Evolutionary conservation across 2,113 vertebrate genomes (phyloP).

Genomic region (Oreochromis tanganicae): DNA sequence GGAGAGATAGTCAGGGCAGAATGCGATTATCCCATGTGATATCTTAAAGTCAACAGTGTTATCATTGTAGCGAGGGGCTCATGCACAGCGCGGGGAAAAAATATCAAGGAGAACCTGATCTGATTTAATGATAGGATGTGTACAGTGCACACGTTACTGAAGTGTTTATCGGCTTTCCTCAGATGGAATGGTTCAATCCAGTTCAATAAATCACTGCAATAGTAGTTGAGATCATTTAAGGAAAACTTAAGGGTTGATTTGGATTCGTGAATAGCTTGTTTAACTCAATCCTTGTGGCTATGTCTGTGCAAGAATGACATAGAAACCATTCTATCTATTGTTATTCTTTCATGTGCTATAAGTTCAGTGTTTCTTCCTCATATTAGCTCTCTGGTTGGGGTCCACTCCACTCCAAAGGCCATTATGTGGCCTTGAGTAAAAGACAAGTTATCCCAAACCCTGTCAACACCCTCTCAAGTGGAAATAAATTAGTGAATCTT

Average conservation of each 20-base stretch:
- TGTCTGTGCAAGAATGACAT: neutral
- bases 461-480: constrained; percentile 25
- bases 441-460: neutral
- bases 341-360: neutral
- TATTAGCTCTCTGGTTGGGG: neutral
- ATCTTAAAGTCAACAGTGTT: neutral
- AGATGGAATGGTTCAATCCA: neutral
- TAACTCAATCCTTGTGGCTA: neutral
- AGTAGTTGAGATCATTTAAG: neutral
- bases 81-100: neutral
- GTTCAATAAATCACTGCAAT: neutral
- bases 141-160: neutral
- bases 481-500: constrained; percentile 15
- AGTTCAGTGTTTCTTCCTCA: neutral
- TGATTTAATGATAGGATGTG: neutral
- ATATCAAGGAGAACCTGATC: neutral
- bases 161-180: neutral
- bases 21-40: neutral
- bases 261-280: neutral
- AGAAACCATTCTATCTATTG: neutral
- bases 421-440: neutral
- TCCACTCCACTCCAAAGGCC: neutral
- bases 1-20: neutral
- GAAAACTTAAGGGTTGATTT: neutral
- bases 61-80: neutral